phyloP scores from a whole-genome alignment of 1,140 invertebrate species.

The Zaprionus kolodkinae region DNA sequence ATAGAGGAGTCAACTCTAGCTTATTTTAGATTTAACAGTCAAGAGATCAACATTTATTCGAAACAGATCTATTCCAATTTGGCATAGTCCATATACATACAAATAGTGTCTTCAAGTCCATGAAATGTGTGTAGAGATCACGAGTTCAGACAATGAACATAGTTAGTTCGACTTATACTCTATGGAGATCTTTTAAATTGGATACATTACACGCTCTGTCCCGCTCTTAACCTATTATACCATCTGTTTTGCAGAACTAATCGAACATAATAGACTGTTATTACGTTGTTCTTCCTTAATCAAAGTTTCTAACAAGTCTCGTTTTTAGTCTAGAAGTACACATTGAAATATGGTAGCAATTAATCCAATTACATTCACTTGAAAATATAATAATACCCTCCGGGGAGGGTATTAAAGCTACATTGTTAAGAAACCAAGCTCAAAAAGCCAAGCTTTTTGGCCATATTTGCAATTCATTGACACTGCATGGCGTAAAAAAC shows the following conservation, averaged over 20 bases:
- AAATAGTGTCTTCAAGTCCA: not conserved
- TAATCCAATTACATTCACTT: conserved; percentile 3
- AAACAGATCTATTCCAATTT: not conserved
- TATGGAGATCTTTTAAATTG: not conserved
- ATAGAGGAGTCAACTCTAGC: not conserved
- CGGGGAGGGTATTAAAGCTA: conserved; percentile 29
- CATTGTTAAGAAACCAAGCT: conserved; percentile 16
- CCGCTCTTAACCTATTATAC: not conserved
- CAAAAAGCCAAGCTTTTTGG: conserved; percentile 26
- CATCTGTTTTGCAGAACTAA: not conserved
- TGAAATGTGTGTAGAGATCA: not conserved
- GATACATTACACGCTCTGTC: not conserved
- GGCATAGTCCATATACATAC: not conserved
- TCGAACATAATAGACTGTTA: not conserved
- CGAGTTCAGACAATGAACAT: not conserved
- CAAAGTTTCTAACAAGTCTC: not conserved
- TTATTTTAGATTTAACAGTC: not conserved
- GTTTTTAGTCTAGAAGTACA: not conserved
- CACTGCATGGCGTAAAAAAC: conserved; percentile 3
- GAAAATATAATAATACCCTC: conserved; percentile 3
- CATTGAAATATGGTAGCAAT: not conserved
- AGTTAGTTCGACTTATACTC: not conserved
- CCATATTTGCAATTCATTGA: conserved; percentile 37
- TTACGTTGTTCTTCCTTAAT: not conserved
- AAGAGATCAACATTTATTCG: not conserved